Percentiles rank a stretch among this genome's conserved stretches.
These are phyloP conservation scores for Poeciliopsis presidionis DNA, from an alignment of 2,797 vertebrate genomes.

Conservation along the genomic window DNA sequence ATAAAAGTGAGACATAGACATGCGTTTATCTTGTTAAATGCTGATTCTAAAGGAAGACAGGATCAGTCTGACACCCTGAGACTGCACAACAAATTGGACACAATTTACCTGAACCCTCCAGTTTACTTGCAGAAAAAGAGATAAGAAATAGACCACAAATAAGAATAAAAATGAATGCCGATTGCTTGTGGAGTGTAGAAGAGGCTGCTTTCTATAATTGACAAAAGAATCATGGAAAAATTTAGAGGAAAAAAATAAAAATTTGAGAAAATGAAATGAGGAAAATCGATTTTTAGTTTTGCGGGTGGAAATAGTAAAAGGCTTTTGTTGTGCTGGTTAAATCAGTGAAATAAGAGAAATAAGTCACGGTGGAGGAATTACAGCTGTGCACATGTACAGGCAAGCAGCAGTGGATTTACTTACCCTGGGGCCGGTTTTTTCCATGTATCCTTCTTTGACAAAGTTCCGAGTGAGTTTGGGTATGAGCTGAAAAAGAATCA, in stretches of 20 bases:
- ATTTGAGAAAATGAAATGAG: not conserved
- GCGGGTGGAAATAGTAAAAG: not conserved
- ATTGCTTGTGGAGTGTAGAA: too few relatives aligned
- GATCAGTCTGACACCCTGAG: not conserved
- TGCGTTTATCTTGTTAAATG: not conserved
- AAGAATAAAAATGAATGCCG: not conserved
- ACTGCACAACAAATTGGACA: not conserved
- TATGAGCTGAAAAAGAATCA: slow-evolving; percentile 76
- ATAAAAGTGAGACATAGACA: not conserved
- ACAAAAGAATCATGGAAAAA: not conserved
- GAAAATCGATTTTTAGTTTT: not conserved
- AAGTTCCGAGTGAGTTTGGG: slow-evolving; percentile 88
- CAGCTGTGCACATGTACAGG: not conserved
- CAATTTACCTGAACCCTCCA: not conserved
- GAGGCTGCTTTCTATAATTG: not conserved
- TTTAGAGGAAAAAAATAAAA: not conserved
- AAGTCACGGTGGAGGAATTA: not conserved
- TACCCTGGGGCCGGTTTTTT: slow-evolving; percentile 90
- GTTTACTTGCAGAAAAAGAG: not conserved
- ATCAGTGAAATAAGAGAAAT: not conserved
- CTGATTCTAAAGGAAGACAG: not conserved
- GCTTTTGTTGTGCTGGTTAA: not conserved
- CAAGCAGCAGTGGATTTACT: slow-evolving; percentile 29
- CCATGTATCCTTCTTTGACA: slow-evolving; percentile 92
- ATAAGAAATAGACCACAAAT: not conserved